Base-by-base conservation (phyloP, 92 coral and sea anemone species). In the Actinernus sp. region DNA sequence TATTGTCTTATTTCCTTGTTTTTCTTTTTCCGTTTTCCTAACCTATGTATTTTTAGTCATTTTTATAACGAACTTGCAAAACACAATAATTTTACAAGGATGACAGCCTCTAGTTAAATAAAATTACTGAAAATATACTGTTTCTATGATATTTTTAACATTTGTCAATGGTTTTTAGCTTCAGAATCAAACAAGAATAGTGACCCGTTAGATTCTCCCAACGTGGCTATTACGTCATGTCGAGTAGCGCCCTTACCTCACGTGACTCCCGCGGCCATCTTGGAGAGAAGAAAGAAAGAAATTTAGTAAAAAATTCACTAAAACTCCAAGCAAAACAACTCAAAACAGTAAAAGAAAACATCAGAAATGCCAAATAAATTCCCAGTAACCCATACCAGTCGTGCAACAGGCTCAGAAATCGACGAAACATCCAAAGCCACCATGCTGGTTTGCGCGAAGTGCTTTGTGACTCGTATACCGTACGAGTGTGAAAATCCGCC, bases 201-300 rank as follows among this genome's bases (percentile, higher is more conserved):
- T n/a, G n/a, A n/a, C n/a, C 54, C 26, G 25, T 50, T 36, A 80
- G 46, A 73, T 80, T 90, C 96, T 90, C 96, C 89, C 43, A 62
- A 90, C 84, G 65, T 80, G 4, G 46, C 65, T 31, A 16, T 47
- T 53, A 65, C 89, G 92, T 85, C 89, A 81, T 44, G 10, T 30
- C 9, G 14, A 44, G 29, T 51, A 25, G 57, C 46, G 26, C 28
- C 31, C 26, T 45, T 11, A 10, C n/a, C 34, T 85, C 96, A 90
- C 79, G 92, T 90, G 92, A 90, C 73, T 68, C 23, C 48, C 36
- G 77, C 82, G 74, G 92, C 96, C 96, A 90, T 90, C 96, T 90
- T 90, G 88, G 66, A 53, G 78, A 69, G 34, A 57, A 38, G 69
- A 61, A 55, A 73, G 37, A 41, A 27, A 68, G 72, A 85, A 84